Percentiles rank a stretch among this genome's conserved stretches.
Conservation (phyloP, 2,888 invertebrate genomes). For the Ormyrus nitidulus region DNA sequence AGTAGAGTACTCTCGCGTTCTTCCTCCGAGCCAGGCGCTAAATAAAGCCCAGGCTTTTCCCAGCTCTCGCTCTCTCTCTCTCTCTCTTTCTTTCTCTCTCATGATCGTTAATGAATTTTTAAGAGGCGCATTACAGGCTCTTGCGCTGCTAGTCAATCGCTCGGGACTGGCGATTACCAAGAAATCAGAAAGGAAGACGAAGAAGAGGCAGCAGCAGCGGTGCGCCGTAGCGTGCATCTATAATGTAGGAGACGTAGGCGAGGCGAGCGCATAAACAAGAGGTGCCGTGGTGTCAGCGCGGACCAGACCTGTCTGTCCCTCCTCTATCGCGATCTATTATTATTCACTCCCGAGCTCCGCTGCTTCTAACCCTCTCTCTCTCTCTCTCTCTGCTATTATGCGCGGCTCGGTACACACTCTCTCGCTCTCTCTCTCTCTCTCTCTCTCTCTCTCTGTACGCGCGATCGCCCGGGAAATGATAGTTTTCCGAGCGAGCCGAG, state of each 20-base stretch:
- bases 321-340: constrained; percentile 60
- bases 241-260: constrained; percentile 7
- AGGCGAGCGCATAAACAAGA: constrained; percentile 15
- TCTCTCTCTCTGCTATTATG: background rate
- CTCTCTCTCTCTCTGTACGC: constrained; percentile 37
- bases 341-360: constrained; percentile 50
- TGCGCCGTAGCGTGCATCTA: background rate
- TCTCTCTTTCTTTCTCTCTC: background rate
- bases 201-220: background rate
- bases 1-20: no score
- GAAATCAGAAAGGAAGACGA: constrained; percentile 38
- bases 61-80: no score
- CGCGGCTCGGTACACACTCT: constrained; percentile 29
- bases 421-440: constrained; percentile 58
- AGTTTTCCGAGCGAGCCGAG: no score
- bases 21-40: background rate
- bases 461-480: background rate
- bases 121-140: background rate
- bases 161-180: constrained; percentile 24
- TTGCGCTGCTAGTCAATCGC: background rate
- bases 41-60: background rate
- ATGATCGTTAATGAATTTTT: constrained; percentile 44
- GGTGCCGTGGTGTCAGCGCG: background rate
- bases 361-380: background rate
- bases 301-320: constrained; percentile 26